Evolutionary conservation across 2,888 invertebrate species (phyloP), one percentile per base, ranked within the genome.

Genomic region (Clistopyga incitator): DNA sequence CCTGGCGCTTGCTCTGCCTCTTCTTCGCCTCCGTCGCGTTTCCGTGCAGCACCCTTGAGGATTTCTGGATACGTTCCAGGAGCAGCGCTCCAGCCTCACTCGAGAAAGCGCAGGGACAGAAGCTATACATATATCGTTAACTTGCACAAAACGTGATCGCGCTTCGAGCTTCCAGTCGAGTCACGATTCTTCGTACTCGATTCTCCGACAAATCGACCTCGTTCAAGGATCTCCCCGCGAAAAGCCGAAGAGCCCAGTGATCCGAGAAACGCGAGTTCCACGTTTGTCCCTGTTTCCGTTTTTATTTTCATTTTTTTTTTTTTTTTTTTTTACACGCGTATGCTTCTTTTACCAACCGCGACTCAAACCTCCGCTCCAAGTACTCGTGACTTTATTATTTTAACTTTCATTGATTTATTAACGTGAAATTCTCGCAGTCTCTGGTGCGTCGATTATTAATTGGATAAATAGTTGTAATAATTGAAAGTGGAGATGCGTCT

Each of bases 401-500:
- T 56, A 4, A 11, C 15, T 38, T 34, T 15, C 0, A 38, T 38
- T 38, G 42, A 23, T 54, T 54, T 38, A 2, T 71, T 71, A 11
- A n/a, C 34, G 38, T 15, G 42, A 45, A 59, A 59, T 45, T 72
- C 34, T 54, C 1, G 6, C 8, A 15, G 10, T 20, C 20, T 18
- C 38, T 50, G 70, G 67, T 47, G 47, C 6, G 10, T 20, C 10
- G 6, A 67, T 15, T n/a, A 13, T 67, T 47, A 20, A 47, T 29
- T 13, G 47, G 45, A 45, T n/a, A 45, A 25, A 59, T 52, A 67
- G 59, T 29, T 20, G 70, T 52, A 59, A 70, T 47, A 77, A 75
- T 81, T 80, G 54, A 67, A 20, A 68, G 80, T 78, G 67, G 84
- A 81, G 84, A 92, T 91, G 91, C 89, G 88, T 86, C 85, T 88